These are phyloP conservation scores for Volucella inanis DNA, from an alignment of 2,888 invertebrate genomes.

Conservation along the genomic window DNA sequence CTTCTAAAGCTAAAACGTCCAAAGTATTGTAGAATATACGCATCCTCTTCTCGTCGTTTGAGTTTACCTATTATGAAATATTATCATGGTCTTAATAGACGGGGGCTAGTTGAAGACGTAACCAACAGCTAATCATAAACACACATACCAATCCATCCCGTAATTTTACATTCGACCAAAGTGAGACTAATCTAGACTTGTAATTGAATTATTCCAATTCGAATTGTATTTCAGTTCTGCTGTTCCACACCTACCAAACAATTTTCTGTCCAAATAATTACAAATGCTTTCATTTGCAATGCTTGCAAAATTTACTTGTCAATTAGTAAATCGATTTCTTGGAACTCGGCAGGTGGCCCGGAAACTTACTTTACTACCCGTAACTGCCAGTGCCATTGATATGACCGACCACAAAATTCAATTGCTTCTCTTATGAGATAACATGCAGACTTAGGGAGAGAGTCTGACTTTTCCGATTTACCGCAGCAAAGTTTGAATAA, in stretches of 20 bases:
- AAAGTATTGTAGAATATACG: too few relatives aligned
- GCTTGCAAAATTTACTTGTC: conserved; percentile 30
- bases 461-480: conserved; percentile 37
- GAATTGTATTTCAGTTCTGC: too few relatives aligned
- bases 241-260: background rate
- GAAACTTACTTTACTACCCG: conserved; percentile 38
- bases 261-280: conserved; percentile 1
- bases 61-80: too few relatives aligned
- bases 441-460: background rate
- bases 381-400: conserved; percentile 49
- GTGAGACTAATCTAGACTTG: too few relatives aligned
- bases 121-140: too few relatives aligned
- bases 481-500: conserved; percentile 7
- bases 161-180: too few relatives aligned
- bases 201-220: too few relatives aligned
- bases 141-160: too few relatives aligned
- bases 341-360: conserved; percentile 46
- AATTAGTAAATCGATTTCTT: conserved; percentile 54
- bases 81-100: too few relatives aligned
- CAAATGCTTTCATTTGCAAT: conserved; percentile 15
- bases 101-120: too few relatives aligned
- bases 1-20: too few relatives aligned
- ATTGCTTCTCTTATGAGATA: conserved; percentile 36
- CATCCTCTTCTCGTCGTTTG: too few relatives aligned
- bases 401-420: conserved; percentile 60